These are phyloP conservation scores for Tychaedon coryphoeus DNA, from an alignment of 2,113 vertebrate species.

Conservation along the genomic window DNA sequence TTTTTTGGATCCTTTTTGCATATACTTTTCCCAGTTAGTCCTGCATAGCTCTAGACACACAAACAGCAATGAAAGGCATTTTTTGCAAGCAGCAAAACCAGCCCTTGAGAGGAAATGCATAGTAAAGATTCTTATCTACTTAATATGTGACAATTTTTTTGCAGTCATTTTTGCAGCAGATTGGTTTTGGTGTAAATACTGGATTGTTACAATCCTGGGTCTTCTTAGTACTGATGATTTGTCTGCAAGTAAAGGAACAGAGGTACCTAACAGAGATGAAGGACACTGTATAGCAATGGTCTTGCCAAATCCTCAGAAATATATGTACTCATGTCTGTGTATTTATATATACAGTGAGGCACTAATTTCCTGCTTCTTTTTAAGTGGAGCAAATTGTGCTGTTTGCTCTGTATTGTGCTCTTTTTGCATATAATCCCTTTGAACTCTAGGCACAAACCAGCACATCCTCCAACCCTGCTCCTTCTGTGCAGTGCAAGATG, in stretches of 20 bases:
- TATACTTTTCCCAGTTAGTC: not conserved
- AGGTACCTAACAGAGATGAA: not conserved
- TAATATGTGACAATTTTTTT: not conserved
- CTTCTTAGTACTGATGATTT: not conserved
- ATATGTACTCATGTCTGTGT: not conserved
- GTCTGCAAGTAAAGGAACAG: not conserved
- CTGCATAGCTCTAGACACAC: not conserved
- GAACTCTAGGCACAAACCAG: not conserved
- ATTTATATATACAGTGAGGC: not conserved
- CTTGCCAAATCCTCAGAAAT: not conserved
- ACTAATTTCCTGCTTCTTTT: not conserved
- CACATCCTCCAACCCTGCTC: not conserved
- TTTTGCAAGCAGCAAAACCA: not conserved
- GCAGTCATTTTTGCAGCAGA: not conserved
- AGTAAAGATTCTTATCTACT: not conserved
- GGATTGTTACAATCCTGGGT: not conserved
- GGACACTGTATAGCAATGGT: not conserved
- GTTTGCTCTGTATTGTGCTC: not conserved
- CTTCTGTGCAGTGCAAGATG: not conserved
- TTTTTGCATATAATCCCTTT: not conserved
- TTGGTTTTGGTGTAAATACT: not conserved
- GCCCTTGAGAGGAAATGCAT: not conserved
- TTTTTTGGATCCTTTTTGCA: not conserved
- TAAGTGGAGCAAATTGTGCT: not conserved
- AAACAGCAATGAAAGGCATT: not conserved